phyloP scores from a whole-genome alignment of 2,113 vertebrate species.

The Fregata magnificens region DNA sequence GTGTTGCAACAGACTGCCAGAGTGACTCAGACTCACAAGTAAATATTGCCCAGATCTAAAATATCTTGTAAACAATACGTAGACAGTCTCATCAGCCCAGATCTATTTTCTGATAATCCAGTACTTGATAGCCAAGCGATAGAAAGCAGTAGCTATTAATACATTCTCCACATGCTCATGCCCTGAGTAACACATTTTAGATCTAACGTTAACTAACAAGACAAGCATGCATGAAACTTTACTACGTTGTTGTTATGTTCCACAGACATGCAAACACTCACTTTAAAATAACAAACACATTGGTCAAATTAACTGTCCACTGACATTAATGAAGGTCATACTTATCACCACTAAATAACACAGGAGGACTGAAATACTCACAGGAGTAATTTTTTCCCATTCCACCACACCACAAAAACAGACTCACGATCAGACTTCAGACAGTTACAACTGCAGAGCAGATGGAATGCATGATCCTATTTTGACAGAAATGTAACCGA shows the following conservation, averaged over 20 bases:
- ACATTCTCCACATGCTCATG: constrained; percentile 80
- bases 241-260: background rate
- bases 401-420: constrained; percentile 43
- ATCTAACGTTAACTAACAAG: constrained; percentile 67
- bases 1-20: background rate
- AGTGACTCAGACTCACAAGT: background rate
- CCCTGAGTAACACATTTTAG: constrained; percentile 79
- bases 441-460: constrained; percentile 17
- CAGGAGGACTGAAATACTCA: background rate
- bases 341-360: background rate
- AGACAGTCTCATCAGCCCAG: constrained; percentile 75
- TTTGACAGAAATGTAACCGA: constrained; percentile 72
- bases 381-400: constrained; percentile 52
- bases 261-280: background rate
- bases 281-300: background rate
- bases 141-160: constrained; percentile 80
- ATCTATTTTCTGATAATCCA: constrained; percentile 86
- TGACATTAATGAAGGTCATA: background rate
- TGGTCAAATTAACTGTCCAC: background rate
- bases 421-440: constrained; percentile 60
- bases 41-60: constrained; percentile 70
- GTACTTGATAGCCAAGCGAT: constrained; percentile 79
- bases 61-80: constrained; percentile 75
- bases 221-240: constrained; percentile 69
- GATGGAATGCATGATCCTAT: constrained; percentile 70